phyloP scores from a whole-genome alignment of 2,797 vertebrate genomes.

The Ispidina lecontei region DNA sequence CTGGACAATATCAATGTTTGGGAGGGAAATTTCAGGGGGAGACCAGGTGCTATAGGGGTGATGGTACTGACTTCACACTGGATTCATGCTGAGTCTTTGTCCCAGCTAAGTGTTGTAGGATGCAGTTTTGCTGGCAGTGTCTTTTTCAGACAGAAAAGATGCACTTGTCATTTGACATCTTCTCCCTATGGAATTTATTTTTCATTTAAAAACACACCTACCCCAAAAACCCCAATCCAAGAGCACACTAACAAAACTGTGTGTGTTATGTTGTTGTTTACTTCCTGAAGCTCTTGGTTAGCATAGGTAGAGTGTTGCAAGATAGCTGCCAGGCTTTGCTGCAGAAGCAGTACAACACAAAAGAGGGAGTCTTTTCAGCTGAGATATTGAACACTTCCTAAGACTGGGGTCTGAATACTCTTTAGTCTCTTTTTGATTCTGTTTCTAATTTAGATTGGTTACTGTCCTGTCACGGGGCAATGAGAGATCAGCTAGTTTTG shows the following conservation, averaged over 20 bases:
- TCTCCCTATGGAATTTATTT: background rate
- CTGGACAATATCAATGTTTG: background rate
- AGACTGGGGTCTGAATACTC: background rate
- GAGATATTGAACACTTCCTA: background rate
- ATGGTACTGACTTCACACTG: background rate
- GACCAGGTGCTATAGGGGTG: background rate
- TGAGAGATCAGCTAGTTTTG: background rate
- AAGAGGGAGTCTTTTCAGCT: background rate
- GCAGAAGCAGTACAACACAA: background rate
- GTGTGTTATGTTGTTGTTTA: background rate
- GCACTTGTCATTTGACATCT: background rate
- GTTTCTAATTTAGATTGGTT: background rate
- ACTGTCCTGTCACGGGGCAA: background rate
- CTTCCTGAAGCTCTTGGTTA: background rate
- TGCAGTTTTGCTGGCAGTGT: background rate
- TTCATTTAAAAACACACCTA: background rate
- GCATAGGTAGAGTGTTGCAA: background rate
- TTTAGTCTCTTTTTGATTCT: background rate
- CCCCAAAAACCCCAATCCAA: accelerated
- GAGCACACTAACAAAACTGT: background rate
- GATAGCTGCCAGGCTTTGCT: background rate
- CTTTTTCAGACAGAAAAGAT: background rate
- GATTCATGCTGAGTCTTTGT: background rate
- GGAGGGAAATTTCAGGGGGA: background rate
- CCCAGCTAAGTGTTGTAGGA: background rate